A percentile compares a stretch with the other conserved stretches of the same genome.
Conservation (phyloP, 2,113 vertebrate genomes). For the Muntiacus reevesi region DNA sequence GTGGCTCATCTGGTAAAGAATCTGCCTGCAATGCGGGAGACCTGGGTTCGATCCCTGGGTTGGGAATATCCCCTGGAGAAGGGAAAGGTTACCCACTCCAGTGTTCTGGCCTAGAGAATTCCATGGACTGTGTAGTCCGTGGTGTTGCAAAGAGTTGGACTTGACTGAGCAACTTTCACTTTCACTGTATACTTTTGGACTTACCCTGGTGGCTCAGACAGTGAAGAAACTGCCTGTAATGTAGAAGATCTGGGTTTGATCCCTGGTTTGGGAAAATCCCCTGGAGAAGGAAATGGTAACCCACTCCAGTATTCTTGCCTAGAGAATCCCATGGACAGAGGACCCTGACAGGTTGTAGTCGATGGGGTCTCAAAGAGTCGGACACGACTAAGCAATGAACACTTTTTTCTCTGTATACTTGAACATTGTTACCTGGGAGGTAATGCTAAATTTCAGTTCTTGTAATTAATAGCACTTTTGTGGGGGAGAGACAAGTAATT, state of each 20-base stretch:
- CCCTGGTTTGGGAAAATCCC: neutral
- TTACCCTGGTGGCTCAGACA: neutral
- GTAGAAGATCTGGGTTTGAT: neutral
- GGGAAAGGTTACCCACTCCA: neutral
- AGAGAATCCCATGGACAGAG: neutral
- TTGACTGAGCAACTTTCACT: neutral
- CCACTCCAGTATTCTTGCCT: neutral
- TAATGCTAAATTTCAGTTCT: conserved; percentile 35
- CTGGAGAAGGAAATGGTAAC: neutral
- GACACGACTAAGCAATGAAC: neutral
- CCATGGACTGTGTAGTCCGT: neutral
- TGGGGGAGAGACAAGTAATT: conserved; percentile 69
- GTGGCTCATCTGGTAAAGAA: neutral
- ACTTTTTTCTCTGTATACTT: neutral
- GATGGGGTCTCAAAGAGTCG: neutral
- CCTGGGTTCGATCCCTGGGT: neutral
- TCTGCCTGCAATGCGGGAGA: neutral
- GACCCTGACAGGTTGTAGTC: neutral
- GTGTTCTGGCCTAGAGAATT: neutral
- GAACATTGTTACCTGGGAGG: conserved; percentile 1
- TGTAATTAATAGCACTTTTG: conserved; percentile 29
- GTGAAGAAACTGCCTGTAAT: neutral
- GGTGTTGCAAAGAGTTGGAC: neutral
- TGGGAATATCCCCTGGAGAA: neutral
- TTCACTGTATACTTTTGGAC: neutral